phyloP scores from a whole-genome alignment of 2,797 vertebrate genomes.

The Fistularia tabacaria region DNA sequence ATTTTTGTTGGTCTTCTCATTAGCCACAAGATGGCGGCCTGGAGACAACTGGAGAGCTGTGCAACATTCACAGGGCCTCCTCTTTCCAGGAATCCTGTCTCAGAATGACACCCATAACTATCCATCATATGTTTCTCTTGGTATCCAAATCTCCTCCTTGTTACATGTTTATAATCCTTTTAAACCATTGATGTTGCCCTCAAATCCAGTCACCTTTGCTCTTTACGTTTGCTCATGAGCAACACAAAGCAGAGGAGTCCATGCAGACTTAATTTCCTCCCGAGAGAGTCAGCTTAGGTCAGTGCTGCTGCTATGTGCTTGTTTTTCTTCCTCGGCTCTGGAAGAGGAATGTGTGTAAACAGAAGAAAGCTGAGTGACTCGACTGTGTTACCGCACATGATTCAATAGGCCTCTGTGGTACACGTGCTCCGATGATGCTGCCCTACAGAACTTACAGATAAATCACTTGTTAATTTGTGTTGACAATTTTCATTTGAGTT shows the following conservation, averaged over 20 bases:
- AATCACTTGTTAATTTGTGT: no score
- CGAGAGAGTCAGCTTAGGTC: background rate
- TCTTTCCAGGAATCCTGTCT: background rate
- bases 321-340: background rate
- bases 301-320: conserved; percentile 1
- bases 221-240: no score
- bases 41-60: background rate
- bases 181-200: no score
- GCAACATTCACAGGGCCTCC: background rate
- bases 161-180: no score
- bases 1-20: conserved; percentile 21
- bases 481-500: no score
- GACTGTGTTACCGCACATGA: conserved; percentile 7
- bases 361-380: conserved; percentile 23
- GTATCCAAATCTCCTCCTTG: no score
- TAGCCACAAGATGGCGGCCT: conserved; percentile 36
- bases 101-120: background rate
- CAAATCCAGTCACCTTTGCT: no score
- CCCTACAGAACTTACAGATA: no score
- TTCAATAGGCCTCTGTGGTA: background rate
- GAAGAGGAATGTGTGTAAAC: conserved; percentile 50
- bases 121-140: background rate
- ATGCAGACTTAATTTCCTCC: background rate
- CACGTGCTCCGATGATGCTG: no score
- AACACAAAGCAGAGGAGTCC: no score